Base-by-base conservation (phyloP, 2,797 vertebrate species). In the Pteropus rufus region DNA sequence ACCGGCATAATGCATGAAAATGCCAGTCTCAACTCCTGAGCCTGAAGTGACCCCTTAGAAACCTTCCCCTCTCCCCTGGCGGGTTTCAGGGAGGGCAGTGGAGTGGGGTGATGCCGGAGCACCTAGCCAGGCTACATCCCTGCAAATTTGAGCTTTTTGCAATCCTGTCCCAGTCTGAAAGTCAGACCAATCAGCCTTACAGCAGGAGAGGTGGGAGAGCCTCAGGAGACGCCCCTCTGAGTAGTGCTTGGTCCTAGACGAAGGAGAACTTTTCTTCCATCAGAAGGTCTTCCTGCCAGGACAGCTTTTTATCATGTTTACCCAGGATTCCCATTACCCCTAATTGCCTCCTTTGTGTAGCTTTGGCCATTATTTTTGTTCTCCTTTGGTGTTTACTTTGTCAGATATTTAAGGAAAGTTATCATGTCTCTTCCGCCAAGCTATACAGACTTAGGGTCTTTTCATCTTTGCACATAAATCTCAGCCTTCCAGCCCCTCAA, bases 381-480 rank as follows among this genome's bases (percentile, higher is more conserved):
- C 70, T 86, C 95, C 75, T 94, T 97, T 89, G 21, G 95, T 97
- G 97, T 98, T 98, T 96, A 97, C 94, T 95, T 96, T 97, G 97
- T 98, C 95, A 97, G 21, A 97, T 97, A 95, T 97, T 98, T 98
- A 97, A 97, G 97, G 97, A 92, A 97, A 92, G 94, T 97, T 98
- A 97, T 97, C 96, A 97, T 95, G 83, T 97, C 97, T 97, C 60
- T 93, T 97, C 90, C 96, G 96, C 91, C 97, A 96, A 95, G 93
- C 94, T 94, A 79, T 76, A 94, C 98, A 98, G 94, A 96, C 97
- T 97, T 97, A 95, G 84, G 94, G 97, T 94, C 97, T 97, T 98
- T 98, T 97, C 84, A 97, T 98, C 97, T 97, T 97, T 95, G 85
- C 98, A 96, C 95, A 44, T 97, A 98, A 98, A 98, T 97, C 98